A percentile compares a stretch with the other conserved stretches of the same genome.
These are phyloP conservation scores for Rotaria magnacalcarata DNA, from an alignment of 2,888 invertebrate species.

Conservation along the genomic window DNA sequence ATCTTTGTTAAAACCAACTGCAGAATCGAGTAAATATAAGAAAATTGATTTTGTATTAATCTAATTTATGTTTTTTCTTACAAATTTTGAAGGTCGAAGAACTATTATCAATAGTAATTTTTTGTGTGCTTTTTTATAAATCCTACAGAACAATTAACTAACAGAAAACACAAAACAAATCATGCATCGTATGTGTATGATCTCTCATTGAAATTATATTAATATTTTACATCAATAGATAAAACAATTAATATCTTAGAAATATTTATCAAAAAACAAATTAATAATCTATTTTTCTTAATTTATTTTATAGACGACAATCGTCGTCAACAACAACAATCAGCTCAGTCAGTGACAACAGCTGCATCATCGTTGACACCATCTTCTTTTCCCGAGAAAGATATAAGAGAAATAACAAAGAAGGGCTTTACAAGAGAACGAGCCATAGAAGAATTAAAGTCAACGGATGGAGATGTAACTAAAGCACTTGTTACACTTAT, in stretches of 20 bases:
- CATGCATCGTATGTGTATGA: too few relatives aligned
- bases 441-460: conserved; percentile 41
- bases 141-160: too few relatives aligned
- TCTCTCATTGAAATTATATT: too few relatives aligned
- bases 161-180: too few relatives aligned
- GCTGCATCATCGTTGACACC: background rate
- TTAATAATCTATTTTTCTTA: background rate
- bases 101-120: background rate
- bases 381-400: background rate
- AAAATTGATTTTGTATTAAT: background rate
- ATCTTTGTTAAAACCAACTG: background rate
- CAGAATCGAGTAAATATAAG: conserved; percentile 19
- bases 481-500: conserved; percentile 39
- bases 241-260: too few relatives aligned
- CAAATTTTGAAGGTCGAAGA: background rate
- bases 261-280: too few relatives aligned
- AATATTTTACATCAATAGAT: too few relatives aligned
- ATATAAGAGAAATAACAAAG: conserved; percentile 27
- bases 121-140: background rate
- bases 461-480: conserved; percentile 35
- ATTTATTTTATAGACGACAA: background rate
- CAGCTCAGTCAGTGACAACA: background rate
- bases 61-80: background rate
- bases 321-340: background rate
- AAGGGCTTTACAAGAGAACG: conserved; percentile 38